Evolutionary conservation across 2,113 vertebrate genomes (phyloP), one percentile per base, ranked within the genome.

Genomic region (Patagioenas fasciata): DNA sequence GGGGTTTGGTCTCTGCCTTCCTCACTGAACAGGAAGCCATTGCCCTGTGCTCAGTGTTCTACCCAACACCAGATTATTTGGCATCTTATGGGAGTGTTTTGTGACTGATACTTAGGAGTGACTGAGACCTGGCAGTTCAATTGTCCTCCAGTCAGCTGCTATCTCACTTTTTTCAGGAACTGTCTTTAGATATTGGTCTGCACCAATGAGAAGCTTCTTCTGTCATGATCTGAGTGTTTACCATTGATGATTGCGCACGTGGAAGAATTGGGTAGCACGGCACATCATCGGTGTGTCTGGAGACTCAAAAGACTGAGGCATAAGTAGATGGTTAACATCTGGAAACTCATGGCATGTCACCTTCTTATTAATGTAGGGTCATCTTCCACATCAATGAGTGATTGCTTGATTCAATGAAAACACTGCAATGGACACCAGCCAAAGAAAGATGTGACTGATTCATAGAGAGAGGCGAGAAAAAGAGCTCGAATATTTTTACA

Each of bases 201-300:
- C 31, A 53, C 36, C 24, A 70, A 2, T 2, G 4, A 73, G 66
- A 56, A 32, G 19, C 0, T 0, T 40, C 21, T 21, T 40, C 25
- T 36, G 32, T 50, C 26, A 3, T 32, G 18, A 20, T 61, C 65
- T 71, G 54, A n/a, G 53, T 42, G n/a, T 70, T 88, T 88, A 9
- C 61, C 28, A 8, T 4, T 60, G 44, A 66, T 16, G 8, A 82
- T 7, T 60, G 20, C 32, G 8, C 40, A 20, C 34, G 31, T 48
- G 36, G 48, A 75, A 72, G 66, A 75, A 47, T 2, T 75, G 4
- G 11, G 8, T 74, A 54, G 85, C 4, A 1, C 36, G 42, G 29
- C 7, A 47, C 31, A 17, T 79, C 2, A 1, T 75, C 71, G 36
- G 36, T 36, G 31, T 17, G 11, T 66, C 21, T 69, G 44, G 62